These are phyloP conservation scores for Ataeniobius toweri DNA, from an alignment of 2,797 vertebrate genomes.

Conservation along the genomic window DNA sequence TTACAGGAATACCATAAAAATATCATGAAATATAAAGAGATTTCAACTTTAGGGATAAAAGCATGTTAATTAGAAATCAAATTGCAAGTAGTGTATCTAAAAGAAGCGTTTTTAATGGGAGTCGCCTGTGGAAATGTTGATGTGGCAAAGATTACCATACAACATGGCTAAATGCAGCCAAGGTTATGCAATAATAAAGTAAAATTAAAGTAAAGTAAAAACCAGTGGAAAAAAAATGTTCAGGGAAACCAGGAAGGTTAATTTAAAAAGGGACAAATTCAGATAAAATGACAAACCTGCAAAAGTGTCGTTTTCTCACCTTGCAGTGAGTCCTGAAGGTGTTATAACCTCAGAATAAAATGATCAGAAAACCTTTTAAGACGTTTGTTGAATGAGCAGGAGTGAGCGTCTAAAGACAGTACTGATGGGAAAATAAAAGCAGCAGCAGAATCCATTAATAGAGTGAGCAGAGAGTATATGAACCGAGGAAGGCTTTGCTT, in stretches of 20 bases:
- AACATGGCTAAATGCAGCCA: neutral
- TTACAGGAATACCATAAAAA: too few species aligned
- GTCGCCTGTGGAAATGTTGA: too few species aligned
- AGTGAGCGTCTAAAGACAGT: neutral
- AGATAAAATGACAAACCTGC: neutral
- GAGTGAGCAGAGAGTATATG: neutral
- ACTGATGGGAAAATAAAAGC: conserved; percentile 2
- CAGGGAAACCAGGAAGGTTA: neutral
- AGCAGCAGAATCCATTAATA: conserved; percentile 20
- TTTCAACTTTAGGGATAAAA: too few species aligned
- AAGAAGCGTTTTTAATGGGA: too few species aligned
- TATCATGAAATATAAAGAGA: too few species aligned
- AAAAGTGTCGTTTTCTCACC: neutral
- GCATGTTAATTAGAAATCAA: too few species aligned
- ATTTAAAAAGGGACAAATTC: neutral
- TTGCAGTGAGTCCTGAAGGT: neutral
- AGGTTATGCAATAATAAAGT: neutral
- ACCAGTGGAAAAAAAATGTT: neutral
- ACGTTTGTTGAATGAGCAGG: neutral
- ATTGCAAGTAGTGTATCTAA: too few species aligned
- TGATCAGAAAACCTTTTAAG: neutral
- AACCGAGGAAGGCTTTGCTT: conserved; percentile 36
- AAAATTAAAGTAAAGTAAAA: neutral
- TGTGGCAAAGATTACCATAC: too few species aligned
- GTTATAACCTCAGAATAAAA: neutral